Evolutionary conservation across 92 coral and sea anemone genomes (phyloP).

Genomic region (Epizoanthus scotinus): DNA sequence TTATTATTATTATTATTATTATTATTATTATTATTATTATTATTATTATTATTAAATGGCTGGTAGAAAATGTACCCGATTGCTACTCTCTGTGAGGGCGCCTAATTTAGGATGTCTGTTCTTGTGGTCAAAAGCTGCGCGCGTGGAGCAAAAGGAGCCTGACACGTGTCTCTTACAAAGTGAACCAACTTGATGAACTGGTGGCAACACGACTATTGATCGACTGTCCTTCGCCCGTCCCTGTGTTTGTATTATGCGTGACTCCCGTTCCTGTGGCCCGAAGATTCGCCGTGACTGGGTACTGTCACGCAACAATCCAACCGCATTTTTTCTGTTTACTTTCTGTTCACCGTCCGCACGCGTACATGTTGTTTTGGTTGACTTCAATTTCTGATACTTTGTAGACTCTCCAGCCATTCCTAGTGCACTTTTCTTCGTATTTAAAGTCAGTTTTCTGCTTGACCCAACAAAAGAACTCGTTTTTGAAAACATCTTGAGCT

Average conservation of each 20-base stretch:
- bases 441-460: no score
- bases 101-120: not conserved
- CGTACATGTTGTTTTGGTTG: not conserved
- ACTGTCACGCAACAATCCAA: not conserved
- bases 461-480: conserved; percentile 10
- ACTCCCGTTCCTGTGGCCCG: no score
- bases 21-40: no score
- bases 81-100: not conserved
- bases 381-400: not conserved
- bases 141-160: not conserved
- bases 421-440: no score
- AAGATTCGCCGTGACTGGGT: not conserved
- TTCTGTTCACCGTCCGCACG: not conserved
- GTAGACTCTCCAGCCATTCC: not conserved
- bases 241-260: not conserved
- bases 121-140: not conserved
- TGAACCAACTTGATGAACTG: not conserved
- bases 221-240: not conserved
- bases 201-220: not conserved
- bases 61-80: conserved; percentile 6
- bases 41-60: no score
- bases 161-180: not conserved
- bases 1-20: no score
- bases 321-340: not conserved
- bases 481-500: conserved; percentile 5